Percentiles rank a stretch among this genome's conserved stretches.
phyloP scores from a whole-genome alignment of 2,113 vertebrate species.

The Dendrocopos noguchii region DNA sequence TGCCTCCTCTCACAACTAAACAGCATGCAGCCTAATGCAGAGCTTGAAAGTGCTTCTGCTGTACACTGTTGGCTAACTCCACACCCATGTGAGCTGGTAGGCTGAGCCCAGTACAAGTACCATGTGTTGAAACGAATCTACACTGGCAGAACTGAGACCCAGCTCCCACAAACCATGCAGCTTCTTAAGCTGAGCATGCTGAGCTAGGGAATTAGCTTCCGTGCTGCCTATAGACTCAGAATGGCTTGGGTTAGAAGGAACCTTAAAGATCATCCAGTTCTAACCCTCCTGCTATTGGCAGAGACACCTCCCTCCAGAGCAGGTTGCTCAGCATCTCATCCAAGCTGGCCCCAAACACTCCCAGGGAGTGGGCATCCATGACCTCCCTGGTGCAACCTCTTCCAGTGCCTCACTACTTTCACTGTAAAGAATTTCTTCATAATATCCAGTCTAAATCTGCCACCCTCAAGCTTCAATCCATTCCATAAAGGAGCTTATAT shows the following conservation, averaged over 20 bases:
- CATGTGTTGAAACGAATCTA: not conserved
- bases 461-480: no score
- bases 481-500: not conserved
- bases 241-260: no score
- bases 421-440: no score
- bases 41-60: not conserved
- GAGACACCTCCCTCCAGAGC: no score
- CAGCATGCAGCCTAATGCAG: not conserved
- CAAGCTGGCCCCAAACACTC: no score
- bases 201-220: not conserved
- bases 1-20: not conserved
- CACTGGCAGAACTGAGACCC: not conserved
- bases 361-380: no score
- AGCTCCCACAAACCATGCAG: not conserved
- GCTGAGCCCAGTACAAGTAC: not conserved
- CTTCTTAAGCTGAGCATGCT: not conserved
- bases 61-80: not conserved
- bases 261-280: no score
- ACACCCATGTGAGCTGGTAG: accelerated
- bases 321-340: no score
- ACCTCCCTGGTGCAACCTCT: no score
- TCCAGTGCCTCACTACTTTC: no score
- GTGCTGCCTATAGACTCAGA: accelerated
- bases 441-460: no score
- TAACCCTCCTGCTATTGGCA: no score